Evolutionary conservation across 2,797 vertebrate genomes (phyloP), one percentile per base, ranked within the genome.

Genomic region (Salarias fasciatus): DNA sequence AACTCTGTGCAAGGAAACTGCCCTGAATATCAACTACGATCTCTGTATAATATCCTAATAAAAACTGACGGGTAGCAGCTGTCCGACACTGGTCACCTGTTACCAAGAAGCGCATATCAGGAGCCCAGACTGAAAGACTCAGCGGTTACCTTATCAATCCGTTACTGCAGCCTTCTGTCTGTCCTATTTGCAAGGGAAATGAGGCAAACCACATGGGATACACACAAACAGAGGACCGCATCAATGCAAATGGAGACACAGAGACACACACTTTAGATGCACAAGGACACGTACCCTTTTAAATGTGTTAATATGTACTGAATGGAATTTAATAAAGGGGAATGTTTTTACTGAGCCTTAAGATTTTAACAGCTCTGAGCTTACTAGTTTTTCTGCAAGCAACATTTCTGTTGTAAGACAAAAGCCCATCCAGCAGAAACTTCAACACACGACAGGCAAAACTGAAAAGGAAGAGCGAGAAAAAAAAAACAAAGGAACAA

Each of bases 121-220:
- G 33, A 53, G 35, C 4, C 15, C 15, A 9, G 15, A 35, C 31
- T 15, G 50, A 35, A 18, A 64, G 29, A 31, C 49, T 29, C 45
- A 36, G 44, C 58, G 24, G 45, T 55, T 61, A 63, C 40, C 28
- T 64, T 46, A 57, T 59, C 43, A 65, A 15, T 75, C 67, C 54
- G 38, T 69, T 68, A 73, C 44, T 68, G 57, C 36, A 7, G 59
- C 12, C 13, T 36, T 59, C 42, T 63, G 53, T 60, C 53, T 63
- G 9, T 44, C 50, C 4, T 30, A 72, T 82, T 76, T 84, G 77
- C 58, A 75, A 82, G 69, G 63, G 71, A 86, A 87, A 86, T 85
- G 43, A 84, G 65, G 37, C 38, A 67, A 60, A 40, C 45, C 11
- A 5, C 58, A 67, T 4, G 8, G 15, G 44, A 63, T 3, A 40